A percentile compares a stretch with the other conserved stretches of the same genome.
Conservation (phyloP, 2,797 vertebrate species). For the Acrossocheilus wenchowensis region DNA sequence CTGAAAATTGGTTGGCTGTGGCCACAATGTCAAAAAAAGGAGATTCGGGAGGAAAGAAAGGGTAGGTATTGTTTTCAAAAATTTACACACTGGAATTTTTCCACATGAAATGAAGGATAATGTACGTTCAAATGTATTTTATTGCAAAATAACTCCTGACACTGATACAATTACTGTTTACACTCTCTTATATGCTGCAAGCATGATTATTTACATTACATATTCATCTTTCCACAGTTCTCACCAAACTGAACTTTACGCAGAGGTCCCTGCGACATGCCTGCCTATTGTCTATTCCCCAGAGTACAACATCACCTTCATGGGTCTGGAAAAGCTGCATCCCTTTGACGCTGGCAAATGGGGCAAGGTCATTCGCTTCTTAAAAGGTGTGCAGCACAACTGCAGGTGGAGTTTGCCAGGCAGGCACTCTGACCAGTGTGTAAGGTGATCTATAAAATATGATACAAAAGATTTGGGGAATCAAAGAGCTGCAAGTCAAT, state of each 20-base stretch:
- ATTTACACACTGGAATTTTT: background rate
- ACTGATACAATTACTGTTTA: background rate
- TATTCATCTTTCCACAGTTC: constrained; percentile 70
- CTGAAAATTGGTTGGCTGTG: constrained; percentile 67
- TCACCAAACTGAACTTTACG: constrained; percentile 84
- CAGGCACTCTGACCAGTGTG: background rate
- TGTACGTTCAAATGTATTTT: background rate
- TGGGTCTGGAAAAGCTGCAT: constrained; percentile 95
- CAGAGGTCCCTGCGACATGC: constrained; percentile 74
- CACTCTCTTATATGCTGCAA: background rate
- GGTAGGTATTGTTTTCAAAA: constrained; percentile 63
- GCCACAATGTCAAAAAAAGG: constrained; percentile 75
- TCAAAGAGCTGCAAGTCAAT: constrained; percentile 16
- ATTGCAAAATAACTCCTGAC: background rate
- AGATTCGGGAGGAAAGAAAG: constrained; percentile 66
- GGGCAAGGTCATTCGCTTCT: constrained; percentile 93
- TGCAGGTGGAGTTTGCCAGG: constrained; percentile 6
- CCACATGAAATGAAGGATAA: background rate
- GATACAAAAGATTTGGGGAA: constrained; percentile 17
- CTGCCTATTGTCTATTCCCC: constrained; percentile 93
- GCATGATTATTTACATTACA: background rate
- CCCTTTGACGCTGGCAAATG: constrained; percentile 96
- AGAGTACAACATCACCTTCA: constrained; percentile 95
- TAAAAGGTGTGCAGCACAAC: constrained; percentile 83
- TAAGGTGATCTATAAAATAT: constrained; percentile 43